A percentile compares a stretch with the other conserved stretches of the same genome.
Conservation (phyloP, 2,888 invertebrate species). For the Apamea monoglypha region DNA sequence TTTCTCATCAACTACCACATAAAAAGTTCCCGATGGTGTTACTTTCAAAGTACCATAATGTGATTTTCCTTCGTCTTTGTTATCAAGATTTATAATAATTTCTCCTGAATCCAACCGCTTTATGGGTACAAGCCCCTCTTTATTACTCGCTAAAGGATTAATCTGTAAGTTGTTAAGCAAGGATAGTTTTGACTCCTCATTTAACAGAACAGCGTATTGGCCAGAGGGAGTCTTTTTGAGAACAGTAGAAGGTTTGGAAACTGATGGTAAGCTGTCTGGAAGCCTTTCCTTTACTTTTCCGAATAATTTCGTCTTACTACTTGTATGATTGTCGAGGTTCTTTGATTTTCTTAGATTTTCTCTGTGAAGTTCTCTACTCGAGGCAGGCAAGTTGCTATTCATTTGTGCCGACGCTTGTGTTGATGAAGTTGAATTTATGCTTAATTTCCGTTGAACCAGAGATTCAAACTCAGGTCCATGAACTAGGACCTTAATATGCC, state of each 20-base stretch:
- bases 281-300: slow-evolving; percentile 67
- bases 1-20: slow-evolving; percentile 72
- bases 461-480: slow-evolving; percentile 53
- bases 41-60: slow-evolving; percentile 76
- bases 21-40: slow-evolving; percentile 78
- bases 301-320: slow-evolving; percentile 72
- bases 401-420: slow-evolving; percentile 66
- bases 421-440: slow-evolving; percentile 47
- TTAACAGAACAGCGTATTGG: slow-evolving; percentile 72
- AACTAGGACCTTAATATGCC: slow-evolving; percentile 75
- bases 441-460: slow-evolving; percentile 28
- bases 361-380: slow-evolving; percentile 46
- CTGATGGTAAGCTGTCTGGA: slow-evolving; percentile 60
- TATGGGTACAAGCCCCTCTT: slow-evolving; percentile 71
- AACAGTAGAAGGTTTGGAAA: slow-evolving; percentile 63
- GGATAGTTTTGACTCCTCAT: slow-evolving; percentile 75
- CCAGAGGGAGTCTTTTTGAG: slow-evolving; percentile 75
- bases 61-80: slow-evolving; percentile 57
- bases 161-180: slow-evolving; percentile 76
- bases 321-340: slow-evolving; percentile 63
- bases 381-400: slow-evolving; percentile 62
- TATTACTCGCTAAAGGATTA: slow-evolving; percentile 67
- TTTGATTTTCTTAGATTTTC: slow-evolving; percentile 48
- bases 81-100: slow-evolving; percentile 72
- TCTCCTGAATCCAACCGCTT: slow-evolving; percentile 73